These are phyloP conservation scores for Mellilla xanthometata DNA, from an alignment of 2,888 invertebrate genomes.

Conservation along the genomic window DNA sequence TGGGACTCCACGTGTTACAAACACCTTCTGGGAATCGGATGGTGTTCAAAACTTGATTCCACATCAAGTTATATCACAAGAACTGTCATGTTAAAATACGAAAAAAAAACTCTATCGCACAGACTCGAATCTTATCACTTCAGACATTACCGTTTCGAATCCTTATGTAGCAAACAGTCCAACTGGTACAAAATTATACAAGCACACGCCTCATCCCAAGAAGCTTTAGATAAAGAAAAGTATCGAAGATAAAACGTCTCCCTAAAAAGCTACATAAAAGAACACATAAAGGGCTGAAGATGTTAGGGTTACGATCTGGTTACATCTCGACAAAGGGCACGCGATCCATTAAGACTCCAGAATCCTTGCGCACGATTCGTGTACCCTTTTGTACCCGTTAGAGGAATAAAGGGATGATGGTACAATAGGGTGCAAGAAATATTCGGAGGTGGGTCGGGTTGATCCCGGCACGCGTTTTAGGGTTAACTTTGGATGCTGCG, in stretches of 20 bases:
- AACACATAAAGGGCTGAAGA: constrained; percentile 31
- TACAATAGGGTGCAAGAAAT: constrained; percentile 46
- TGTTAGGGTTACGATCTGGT: constrained; percentile 59
- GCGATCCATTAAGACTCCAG: constrained; percentile 62
- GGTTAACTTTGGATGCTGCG: constrained; percentile 73
- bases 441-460: constrained; percentile 63
- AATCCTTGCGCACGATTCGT: constrained; percentile 75
- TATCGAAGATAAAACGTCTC: constrained; percentile 29
- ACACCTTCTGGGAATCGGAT: constrained; percentile 53
- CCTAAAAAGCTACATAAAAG: constrained; percentile 42
- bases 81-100: not conserved
- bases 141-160: no score
- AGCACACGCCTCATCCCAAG: constrained; percentile 27
- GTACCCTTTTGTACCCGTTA: constrained; percentile 55
- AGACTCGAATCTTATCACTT: constrained; percentile 4
- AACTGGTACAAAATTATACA: constrained; percentile 26
- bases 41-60: constrained; percentile 53
- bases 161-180: constrained; percentile 11
- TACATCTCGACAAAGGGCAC: constrained; percentile 69
- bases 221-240: constrained; percentile 31
- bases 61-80: constrained; percentile 22
- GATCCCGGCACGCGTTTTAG: constrained; percentile 74
- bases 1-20: constrained; percentile 55
- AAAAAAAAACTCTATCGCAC: not conserved
- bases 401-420: constrained; percentile 68